These are phyloP conservation scores for Abrostola tripartita DNA, from an alignment of 2,888 invertebrate species.

Conservation along the genomic window DNA sequence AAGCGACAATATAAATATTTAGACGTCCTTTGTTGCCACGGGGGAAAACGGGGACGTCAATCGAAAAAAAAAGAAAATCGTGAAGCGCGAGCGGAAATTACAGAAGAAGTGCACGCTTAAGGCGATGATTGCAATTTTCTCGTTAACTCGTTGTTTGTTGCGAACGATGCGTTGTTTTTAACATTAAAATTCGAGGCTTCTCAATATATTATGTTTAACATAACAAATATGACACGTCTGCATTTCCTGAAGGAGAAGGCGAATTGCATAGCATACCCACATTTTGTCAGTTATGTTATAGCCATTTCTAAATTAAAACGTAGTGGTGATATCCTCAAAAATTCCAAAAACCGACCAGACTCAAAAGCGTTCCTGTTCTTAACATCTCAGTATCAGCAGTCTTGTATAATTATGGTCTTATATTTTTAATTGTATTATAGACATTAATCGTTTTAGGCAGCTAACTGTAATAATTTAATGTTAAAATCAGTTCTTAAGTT, in stretches of 20 bases:
- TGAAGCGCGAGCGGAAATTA: conserved; percentile 16
- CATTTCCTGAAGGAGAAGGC: too few relatives aligned
- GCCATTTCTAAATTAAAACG: too few relatives aligned
- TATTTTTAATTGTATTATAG: too few relatives aligned
- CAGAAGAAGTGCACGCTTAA: conserved; percentile 14
- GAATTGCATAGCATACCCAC: too few relatives aligned
- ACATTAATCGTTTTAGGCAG: too few relatives aligned
- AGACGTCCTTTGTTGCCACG: conserved; percentile 8
- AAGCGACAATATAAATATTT: conserved; percentile 11
- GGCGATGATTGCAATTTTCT: conserved; percentile 3
- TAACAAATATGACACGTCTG: too few relatives aligned
- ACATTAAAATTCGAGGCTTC: not conserved
- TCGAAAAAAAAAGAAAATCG: conserved; percentile 18
- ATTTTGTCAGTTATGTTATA: too few relatives aligned
- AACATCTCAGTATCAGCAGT: too few relatives aligned
- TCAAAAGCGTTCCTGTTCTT: too few relatives aligned
- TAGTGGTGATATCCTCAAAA: too few relatives aligned
- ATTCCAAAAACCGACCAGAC: too few relatives aligned
- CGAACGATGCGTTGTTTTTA: conserved; percentile 4
- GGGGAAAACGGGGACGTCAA: conserved; percentile 18
- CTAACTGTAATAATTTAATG: conserved; percentile 8
- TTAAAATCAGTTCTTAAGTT: not conserved
- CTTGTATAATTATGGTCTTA: too few relatives aligned
- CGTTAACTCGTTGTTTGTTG: not conserved
- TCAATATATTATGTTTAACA: not conserved